phyloP scores from a whole-genome alignment of 2,113 vertebrate genomes.

The Lophius piscatorius region DNA sequence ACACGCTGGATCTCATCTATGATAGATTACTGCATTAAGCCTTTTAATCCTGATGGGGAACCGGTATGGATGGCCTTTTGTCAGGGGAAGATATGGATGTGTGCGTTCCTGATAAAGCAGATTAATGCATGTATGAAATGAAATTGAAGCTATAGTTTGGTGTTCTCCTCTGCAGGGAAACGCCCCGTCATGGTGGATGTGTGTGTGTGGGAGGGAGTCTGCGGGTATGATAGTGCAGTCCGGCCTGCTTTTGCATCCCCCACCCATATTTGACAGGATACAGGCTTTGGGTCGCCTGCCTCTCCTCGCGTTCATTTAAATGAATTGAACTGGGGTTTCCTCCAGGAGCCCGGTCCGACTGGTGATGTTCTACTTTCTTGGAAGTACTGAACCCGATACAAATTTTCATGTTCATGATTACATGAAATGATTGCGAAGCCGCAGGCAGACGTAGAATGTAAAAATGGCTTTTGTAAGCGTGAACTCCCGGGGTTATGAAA shows the following conservation, averaged over 20 bases:
- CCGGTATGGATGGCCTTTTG: constrained; percentile 47
- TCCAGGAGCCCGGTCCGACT: not conserved
- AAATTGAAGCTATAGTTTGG: constrained; percentile 19
- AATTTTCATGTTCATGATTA: not conserved
- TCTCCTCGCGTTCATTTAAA: constrained; percentile 33
- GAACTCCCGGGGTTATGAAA: too few species aligned
- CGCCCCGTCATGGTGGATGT: constrained; percentile 40
- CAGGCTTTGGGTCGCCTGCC: constrained; percentile 28
- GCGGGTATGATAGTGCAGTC: constrained; percentile 33
- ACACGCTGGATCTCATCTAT: constrained; percentile 29
- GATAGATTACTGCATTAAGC: constrained; percentile 50
- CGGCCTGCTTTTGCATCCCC: too few species aligned
- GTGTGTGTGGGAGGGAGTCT: not conserved
- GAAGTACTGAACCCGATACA: not conserved
- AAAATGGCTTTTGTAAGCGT: too few species aligned
- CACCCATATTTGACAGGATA: too few species aligned
- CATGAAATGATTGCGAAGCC: not conserved
- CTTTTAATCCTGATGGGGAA: constrained; percentile 58
- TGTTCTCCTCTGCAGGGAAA: constrained; percentile 42
- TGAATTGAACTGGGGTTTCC: constrained; percentile 34
- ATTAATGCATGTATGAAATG: constrained; percentile 56
- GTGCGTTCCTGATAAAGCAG: constrained; percentile 37
- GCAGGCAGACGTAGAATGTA: too few species aligned
- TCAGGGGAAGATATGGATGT: constrained; percentile 47
- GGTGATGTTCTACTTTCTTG: constrained; percentile 11